phyloP scores from a whole-genome alignment of 1,140 invertebrate genomes.

The Parapsyche elsis region DNA sequence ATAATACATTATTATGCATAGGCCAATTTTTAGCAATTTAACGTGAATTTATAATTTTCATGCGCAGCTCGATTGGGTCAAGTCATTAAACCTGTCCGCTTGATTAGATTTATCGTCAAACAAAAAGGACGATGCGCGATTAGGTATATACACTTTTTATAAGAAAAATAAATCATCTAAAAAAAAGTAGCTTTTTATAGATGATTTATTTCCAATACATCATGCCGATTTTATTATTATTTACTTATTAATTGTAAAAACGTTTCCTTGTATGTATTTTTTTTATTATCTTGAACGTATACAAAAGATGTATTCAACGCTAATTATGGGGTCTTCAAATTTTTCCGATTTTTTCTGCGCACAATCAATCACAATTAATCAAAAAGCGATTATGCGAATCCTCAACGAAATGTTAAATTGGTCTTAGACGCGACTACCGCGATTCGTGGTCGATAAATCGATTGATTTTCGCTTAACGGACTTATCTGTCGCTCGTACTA shows the following conservation, averaged over 20 bases:
- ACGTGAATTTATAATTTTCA: no score
- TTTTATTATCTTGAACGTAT: neutral
- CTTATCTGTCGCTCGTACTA: neutral
- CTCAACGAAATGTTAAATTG: neutral
- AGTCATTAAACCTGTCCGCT: no score
- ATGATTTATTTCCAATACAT: neutral
- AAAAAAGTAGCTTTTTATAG: no score
- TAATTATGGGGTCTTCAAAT: neutral
- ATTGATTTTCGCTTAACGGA: conserved; percentile 7
- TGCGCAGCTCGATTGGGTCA: no score
- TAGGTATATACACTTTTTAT: neutral
- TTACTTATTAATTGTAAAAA: no score
- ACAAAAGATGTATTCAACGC: neutral
- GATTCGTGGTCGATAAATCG: neutral
- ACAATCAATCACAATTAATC: conserved; percentile 26
- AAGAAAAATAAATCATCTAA: no score
- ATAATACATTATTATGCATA: no score
- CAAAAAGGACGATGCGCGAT: no score
- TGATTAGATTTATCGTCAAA: no score
- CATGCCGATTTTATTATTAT: no score
- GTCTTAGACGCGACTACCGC: neutral
- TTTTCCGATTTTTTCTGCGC: neutral
- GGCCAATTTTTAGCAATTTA: no score
- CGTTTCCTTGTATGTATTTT: no score
- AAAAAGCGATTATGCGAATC: conserved; percentile 5